Evolutionary conservation across 2,797 vertebrate genomes (phyloP), one percentile per base, ranked within the genome.

Genomic region (Melanogrammus aeglefinus): DNA sequence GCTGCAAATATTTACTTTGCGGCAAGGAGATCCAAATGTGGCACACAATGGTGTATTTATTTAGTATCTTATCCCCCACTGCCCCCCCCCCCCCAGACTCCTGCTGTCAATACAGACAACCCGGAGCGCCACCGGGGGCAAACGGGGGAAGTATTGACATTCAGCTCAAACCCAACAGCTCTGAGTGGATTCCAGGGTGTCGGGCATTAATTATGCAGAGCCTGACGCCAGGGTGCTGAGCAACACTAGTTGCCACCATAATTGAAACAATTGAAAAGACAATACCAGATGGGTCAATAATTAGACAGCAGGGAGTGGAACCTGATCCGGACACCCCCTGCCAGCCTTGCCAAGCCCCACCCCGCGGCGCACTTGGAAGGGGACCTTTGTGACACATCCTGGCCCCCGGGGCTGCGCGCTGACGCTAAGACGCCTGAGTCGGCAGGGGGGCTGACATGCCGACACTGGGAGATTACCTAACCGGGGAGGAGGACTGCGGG

Each of bases 231-330:
- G 91, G 90, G 89, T 90, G 93, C 91, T 90, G 91, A 92, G 91
- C 89, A 93, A 93, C 91, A 92, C 92, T 89, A 93, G 91, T 90
- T 90, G 91, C 93, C 92, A 94, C 94, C 94, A 94, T 94, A 94
- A 95, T 94, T 94, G 94, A 95, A 93, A 94, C 92, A 91, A 94
- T 92, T 94, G 94, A 95, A 94, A 94, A 94, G 92, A 94, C 93
- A 94, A 94, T 94, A 93, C 90, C 91, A 92, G 92, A 92, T 94
- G 90, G 93, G 92, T 95, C 94, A 93, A 95, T 95, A 93, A 94
- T 94, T 92, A 92, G 92, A 91, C 93, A 90, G 92, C 91, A 87
- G 92, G 92, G 90, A 89, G 87, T 90, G 90, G 86, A 93, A 93
- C 86, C 90, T 87, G 90, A 93, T 92, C 93, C 88, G 87, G 87